Conservation (phyloP, 2,888 invertebrate species). For the Andrena fulva region DNA sequence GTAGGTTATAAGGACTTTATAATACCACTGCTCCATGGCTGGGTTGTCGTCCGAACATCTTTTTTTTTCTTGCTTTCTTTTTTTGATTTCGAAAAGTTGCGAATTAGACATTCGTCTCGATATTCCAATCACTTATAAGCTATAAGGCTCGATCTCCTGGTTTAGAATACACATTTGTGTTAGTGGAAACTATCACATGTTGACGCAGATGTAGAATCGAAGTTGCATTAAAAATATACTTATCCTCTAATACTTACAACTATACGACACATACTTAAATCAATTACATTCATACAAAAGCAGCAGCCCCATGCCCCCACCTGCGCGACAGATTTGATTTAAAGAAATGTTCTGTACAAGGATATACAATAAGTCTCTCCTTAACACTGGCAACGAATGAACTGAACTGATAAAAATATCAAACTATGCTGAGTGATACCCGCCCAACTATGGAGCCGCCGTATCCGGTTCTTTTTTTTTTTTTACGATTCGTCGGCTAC, state of each 20-base stretch:
- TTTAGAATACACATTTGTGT: conserved; percentile 64
- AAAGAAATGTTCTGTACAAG: conserved; percentile 74
- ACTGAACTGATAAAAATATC: conserved; percentile 77
- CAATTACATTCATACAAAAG: conserved; percentile 73
- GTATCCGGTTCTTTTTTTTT: conserved; percentile 34
- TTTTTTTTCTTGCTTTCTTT: background rate
- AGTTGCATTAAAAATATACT: conserved; percentile 72
- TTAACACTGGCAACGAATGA: conserved; percentile 77
- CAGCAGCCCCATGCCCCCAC: conserved; percentile 77
- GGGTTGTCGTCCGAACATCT: conserved; percentile 51
- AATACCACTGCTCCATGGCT: conserved; percentile 66
- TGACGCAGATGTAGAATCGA: conserved; percentile 71
- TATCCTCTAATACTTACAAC: conserved; percentile 74
- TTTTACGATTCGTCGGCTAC: conserved; percentile 64
- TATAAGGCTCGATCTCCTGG: conserved; percentile 75
- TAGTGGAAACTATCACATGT: conserved; percentile 69
- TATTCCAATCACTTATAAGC: conserved; percentile 63
- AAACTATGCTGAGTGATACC: conserved; percentile 61
- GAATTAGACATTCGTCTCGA: conserved; percentile 56
- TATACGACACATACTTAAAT: conserved; percentile 71
- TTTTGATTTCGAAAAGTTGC: conserved; percentile 70
- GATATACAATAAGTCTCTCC: conserved; percentile 71
- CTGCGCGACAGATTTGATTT: conserved; percentile 70
- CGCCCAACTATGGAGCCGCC: conserved; percentile 66
- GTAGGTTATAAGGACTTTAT: conserved; percentile 19